Evolutionary conservation across 2,113 vertebrate genomes (phyloP), one percentile per base, ranked within the genome.

Genomic region (Dipodomys spectabilis): DNA sequence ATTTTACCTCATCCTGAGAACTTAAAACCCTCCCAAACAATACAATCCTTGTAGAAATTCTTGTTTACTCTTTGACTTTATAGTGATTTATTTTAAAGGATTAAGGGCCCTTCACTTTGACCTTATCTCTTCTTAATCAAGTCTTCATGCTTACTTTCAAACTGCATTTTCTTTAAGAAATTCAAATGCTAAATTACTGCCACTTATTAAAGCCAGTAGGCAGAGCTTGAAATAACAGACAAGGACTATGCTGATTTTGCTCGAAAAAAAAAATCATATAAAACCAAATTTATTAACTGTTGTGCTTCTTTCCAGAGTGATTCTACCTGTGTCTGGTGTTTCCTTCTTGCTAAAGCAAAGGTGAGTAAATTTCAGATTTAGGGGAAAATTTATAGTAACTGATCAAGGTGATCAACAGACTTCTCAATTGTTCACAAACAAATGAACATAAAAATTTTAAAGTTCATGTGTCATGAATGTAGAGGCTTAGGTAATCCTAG

Each of bases 401-500:
- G 60, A 86, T 44, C 25, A 90, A 87, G 27, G 83, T 87, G 89
- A 95, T 93, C 4, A 93, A 57, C 39, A 90, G 60, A 91, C 39
- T 35, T 64, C 8, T 23, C 23, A 23, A 5, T 90, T 22, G 69
- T 49, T 88, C 80, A 80, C 75, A 78, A 80, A 22, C 72, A 62
- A 69, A 78, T 68, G n/a, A 83, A 82, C 73, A 77, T 49, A 28
- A 82, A 44, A 79, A 93, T 79, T 23, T 2, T n/a, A 28, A 86
- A 92, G 78, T 82, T 11, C 12, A 27, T 22, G 5, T 77, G 2
- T 88, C 65, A 88, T 84, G 27, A 88, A 22, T 77, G 49, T 11
- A 75, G 72, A 95, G 15, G 68, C 64, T 18, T 6, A n/a, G 16
- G 16, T 74, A 32, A 57, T 75, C 45, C 68, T 49, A 85, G 80